Base-by-base conservation (phyloP, 2,113 vertebrate genomes). In the Oryzias woworae region DNA sequence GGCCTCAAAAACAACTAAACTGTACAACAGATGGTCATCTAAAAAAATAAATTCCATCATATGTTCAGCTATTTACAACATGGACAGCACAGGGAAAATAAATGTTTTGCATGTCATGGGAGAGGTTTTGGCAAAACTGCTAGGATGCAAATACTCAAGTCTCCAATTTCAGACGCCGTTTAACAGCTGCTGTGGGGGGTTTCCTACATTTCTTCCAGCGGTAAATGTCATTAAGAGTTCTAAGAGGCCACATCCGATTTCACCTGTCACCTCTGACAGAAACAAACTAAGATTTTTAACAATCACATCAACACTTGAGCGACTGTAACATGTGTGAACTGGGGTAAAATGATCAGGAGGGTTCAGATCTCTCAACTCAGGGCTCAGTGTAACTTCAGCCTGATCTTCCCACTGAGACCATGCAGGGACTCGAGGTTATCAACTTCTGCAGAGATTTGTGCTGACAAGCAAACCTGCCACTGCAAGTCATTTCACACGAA, bases 131-230 rank as follows among this genome's bases (percentile, higher is more conserved):
- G 83, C 78, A 79, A 77, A 66, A 68, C 57, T 72, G 58, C 84
- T 82, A 84, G 65, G 66, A 73, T 66, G 84, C 73, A 73, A 76
- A 74, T 62, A 79, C 75, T 48, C 60, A 60, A 72, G 78, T 79
- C 48, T 88, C 85, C 81, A 68, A 74, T 89, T 85, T 85, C 87
- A 81, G 61, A 62, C 62, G 73, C 73, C 22, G 61, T 68, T 47
- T 53, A 73, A 78, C 86, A 90, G 82, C 87, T 89, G 87, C 73
- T 81, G 71, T 50, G 62, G 61, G 77, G 58, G 72, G 71, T 78
- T 36, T 78, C 41, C 73, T 81, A 77, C 58, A 69, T 48, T 77
- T 78, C 55, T 71, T 59, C 54, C 43, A 50, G 48, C 52, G 67
- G 63, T 67, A 28, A 41, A 68, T 64, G 56, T 14, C 24, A 59